Evolutionary conservation across 2,113 vertebrate genomes (phyloP).

Genomic region (Spheniscus mendiculus): DNA sequence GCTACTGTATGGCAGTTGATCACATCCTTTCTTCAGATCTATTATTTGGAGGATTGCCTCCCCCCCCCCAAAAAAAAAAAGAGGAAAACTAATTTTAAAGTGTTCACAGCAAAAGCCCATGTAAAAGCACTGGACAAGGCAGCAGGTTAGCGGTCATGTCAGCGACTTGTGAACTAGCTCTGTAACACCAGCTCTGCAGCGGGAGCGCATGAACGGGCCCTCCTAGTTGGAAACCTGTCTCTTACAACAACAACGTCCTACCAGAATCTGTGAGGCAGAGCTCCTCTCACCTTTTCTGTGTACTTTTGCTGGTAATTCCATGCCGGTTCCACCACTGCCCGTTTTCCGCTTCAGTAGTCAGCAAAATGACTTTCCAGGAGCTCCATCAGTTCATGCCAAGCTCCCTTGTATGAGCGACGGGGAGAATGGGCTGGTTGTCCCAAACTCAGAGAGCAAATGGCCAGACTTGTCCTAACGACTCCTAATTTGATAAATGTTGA

Average conservation of each 20-base stretch:
- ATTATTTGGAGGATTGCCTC: background rate
- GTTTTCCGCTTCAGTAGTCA: background rate
- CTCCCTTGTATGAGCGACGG: background rate
- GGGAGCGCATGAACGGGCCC: background rate
- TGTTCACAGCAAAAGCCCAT: background rate
- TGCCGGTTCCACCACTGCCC: background rate
- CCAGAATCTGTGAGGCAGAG: background rate
- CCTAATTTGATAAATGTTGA: background rate
- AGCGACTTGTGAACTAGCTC: accelerated
- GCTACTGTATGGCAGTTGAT: background rate
- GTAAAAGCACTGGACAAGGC: background rate
- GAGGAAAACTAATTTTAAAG: background rate
- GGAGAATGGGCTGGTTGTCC: background rate
- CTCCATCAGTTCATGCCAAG: background rate
- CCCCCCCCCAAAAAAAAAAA: no score
- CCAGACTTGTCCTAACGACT: background rate
- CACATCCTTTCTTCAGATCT: background rate
- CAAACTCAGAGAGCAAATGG: background rate
- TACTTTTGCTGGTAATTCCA: background rate
- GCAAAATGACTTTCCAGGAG: background rate
- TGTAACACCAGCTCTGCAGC: background rate
- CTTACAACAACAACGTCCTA: background rate
- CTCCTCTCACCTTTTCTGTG: background rate
- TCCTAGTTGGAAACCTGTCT: background rate
- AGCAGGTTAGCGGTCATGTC: background rate